Evolutionary conservation across 2,113 vertebrate species (phyloP).

Genomic region (Oreocharis arfaki): DNA sequence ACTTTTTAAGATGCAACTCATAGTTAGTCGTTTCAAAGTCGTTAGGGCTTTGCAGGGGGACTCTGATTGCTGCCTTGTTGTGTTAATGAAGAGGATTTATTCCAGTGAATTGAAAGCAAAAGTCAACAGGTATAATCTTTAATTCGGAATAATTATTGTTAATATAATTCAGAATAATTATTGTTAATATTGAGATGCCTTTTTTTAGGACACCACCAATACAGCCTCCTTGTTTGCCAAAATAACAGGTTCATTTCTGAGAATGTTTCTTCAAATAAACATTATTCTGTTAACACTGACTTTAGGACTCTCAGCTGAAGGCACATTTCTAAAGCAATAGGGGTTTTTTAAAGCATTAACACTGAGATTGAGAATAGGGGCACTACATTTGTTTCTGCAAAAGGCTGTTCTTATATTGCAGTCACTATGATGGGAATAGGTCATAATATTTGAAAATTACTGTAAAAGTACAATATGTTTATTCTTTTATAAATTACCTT

Average conservation of each 20-base stretch:
- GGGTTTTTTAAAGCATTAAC: background rate
- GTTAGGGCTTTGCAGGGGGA: background rate
- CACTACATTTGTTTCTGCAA: background rate
- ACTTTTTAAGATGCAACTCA: background rate
- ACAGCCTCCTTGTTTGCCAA: conserved; percentile 19
- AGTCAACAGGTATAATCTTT: conserved; percentile 53
- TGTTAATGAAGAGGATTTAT: conserved; percentile 60
- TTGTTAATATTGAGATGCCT: conserved; percentile 29
- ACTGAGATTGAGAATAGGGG: background rate
- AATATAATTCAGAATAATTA: conserved; percentile 42
- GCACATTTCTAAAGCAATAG: background rate
- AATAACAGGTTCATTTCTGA: background rate
- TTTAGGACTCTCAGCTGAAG: conserved; percentile 7
- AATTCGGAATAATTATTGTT: conserved; percentile 48
- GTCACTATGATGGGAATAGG: background rate
- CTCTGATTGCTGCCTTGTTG: conserved; percentile 37
- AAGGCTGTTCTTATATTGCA: background rate
- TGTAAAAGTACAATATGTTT: background rate
- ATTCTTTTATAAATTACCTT: background rate
- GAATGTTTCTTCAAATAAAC: background rate
- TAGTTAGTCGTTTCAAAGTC: background rate
- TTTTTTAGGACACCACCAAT: conserved; percentile 15
- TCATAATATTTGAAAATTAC: background rate
- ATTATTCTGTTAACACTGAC: background rate
- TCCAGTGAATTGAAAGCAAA: conserved; percentile 57